Conservation (phyloP, 2,888 invertebrate species). For the Linnaemya vulpina region DNA sequence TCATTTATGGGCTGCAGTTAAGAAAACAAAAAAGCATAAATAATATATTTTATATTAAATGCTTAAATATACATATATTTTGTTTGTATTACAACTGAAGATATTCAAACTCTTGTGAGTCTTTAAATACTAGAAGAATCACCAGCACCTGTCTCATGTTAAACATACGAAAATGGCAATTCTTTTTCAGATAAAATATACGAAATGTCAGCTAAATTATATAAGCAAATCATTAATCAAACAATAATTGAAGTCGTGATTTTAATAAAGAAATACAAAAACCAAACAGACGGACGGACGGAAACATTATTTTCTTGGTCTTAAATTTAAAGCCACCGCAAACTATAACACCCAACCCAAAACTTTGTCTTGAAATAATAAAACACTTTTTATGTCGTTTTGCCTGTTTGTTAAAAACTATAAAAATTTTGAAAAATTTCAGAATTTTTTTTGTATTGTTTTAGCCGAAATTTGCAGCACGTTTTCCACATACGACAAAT, state of each 20-base stretch:
- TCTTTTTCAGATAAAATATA: neutral
- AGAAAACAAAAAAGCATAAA: too few relatives aligned
- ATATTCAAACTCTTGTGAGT: too few relatives aligned
- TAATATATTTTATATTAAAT: too few relatives aligned
- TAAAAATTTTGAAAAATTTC: neutral
- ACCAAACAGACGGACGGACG: neutral
- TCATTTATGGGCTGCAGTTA: too few relatives aligned
- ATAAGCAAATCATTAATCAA: constrained; percentile 15
- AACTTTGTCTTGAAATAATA: neutral
- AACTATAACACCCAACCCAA: constrained; percentile 53
- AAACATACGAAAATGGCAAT: neutral
- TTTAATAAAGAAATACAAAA: constrained; percentile 26
- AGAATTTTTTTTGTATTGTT: neutral
- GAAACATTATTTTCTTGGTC: neutral
- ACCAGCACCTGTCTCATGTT: neutral
- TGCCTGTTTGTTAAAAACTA: neutral
- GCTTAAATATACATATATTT: too few relatives aligned
- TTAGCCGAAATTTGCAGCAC: constrained; percentile 33
- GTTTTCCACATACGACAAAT: constrained; percentile 37
- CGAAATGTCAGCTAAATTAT: constrained; percentile 21
- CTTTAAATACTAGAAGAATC: neutral
- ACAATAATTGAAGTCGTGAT: constrained; percentile 43
- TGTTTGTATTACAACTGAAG: too few relatives aligned
- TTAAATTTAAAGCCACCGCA: neutral
- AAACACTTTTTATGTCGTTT: constrained; percentile 4